These are phyloP conservation scores for Drosophila mimica DNA, from an alignment of 2,888 invertebrate species.

Conservation along the genomic window DNA sequence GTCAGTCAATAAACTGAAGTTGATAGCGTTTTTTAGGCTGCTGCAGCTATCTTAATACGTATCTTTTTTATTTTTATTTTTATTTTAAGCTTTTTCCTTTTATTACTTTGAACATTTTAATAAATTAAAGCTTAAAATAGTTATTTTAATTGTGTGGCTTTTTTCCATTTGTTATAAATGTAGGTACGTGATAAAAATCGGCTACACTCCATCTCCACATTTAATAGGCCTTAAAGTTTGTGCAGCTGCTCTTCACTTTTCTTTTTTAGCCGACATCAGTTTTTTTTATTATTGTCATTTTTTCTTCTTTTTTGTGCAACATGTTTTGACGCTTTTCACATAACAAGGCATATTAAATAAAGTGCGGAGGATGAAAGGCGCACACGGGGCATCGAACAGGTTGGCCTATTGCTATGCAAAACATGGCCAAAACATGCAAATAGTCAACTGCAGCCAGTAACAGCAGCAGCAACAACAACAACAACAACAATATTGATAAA, in stretches of 20 bases:
- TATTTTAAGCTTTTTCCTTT: neutral
- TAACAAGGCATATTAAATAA: constrained; percentile 49
- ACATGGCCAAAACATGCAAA: constrained; percentile 58
- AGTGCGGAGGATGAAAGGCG: constrained; percentile 50
- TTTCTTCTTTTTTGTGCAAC: constrained; percentile 40
- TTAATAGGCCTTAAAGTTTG: neutral
- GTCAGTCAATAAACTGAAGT: neutral
- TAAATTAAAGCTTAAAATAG: neutral
- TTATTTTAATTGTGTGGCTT: neutral
- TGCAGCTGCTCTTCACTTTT: constrained; percentile 32
- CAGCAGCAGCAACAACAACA: constrained; percentile 8
- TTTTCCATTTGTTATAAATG: neutral
- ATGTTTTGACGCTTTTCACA: constrained; percentile 71
- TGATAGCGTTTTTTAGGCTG: neutral
- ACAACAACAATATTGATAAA: constrained; percentile 68
- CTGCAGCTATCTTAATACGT: neutral
- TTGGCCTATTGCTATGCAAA: constrained; percentile 76
- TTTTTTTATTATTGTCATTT: neutral
- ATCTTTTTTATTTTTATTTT: neutral
- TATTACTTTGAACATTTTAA: neutral
- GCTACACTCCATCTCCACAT: neutral
- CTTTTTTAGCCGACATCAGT: constrained; percentile 37
- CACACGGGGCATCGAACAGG: constrained; percentile 21
- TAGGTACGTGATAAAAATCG: constrained; percentile 6
- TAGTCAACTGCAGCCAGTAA: constrained; percentile 17